Evolutionary conservation across 2,113 vertebrate species (phyloP).

Genomic region (Chaenogobius annularis): DNA sequence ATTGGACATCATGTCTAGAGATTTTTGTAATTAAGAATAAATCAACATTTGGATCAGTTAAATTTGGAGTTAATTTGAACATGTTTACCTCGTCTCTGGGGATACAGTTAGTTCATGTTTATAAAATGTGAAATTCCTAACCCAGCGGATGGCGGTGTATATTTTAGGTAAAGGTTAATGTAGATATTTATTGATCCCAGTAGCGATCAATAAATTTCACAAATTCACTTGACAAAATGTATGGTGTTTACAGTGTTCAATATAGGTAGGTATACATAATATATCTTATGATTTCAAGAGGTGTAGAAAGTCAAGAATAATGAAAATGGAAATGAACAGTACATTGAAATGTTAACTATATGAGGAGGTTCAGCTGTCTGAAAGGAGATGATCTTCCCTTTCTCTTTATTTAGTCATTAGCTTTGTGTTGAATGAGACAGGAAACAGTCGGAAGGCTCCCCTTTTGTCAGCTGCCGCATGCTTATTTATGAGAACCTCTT

Average conservation of each 20-base stretch:
- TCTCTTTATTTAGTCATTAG: slow-evolving; percentile 70
- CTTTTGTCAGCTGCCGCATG: slow-evolving; percentile 67
- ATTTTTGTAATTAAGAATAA: no score
- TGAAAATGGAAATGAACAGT: slow-evolving; percentile 1
- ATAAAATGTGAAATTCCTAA: no score
- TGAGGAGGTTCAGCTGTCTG: not conserved
- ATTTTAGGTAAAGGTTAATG: no score
- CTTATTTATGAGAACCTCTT: slow-evolving; percentile 70
- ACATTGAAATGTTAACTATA: not conserved
- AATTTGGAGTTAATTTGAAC: no score
- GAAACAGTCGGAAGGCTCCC: slow-evolving; percentile 49
- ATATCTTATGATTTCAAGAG: not conserved
- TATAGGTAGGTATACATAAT: not conserved
- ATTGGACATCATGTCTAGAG: no score
- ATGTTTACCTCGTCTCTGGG: no score
- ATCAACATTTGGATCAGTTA: no score
- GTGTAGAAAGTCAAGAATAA: not conserved
- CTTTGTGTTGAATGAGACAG: slow-evolving; percentile 67
- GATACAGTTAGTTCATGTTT: no score
- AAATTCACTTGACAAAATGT: not conserved
- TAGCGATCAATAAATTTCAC: not conserved
- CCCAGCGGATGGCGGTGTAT: no score
- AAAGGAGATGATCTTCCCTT: slow-evolving; percentile 31
- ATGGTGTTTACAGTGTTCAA: not conserved
- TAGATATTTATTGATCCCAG: no score